A percentile compares a stretch with the other conserved stretches of the same genome.
phyloP scores from a whole-genome alignment of 2,113 vertebrate genomes.

The Natator depressus region DNA sequence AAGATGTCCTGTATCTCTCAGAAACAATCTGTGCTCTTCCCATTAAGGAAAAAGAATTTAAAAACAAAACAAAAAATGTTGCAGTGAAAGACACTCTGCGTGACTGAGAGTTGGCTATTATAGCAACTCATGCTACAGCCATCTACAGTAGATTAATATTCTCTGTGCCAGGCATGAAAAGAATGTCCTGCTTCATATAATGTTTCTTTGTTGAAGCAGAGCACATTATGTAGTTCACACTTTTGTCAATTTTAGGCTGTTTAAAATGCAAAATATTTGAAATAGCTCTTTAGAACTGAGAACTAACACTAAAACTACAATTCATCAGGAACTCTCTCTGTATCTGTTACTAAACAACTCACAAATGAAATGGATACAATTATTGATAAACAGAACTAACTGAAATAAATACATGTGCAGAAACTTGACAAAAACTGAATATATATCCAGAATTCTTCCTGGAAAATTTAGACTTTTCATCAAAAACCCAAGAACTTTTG shows the following conservation, averaged over 20 bases:
- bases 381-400: background rate
- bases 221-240: background rate
- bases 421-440: background rate
- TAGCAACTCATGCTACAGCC: fast-evolving
- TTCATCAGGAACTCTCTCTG: background rate
- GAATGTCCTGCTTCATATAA: background rate
- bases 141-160: background rate
- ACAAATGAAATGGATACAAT: background rate
- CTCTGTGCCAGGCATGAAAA: background rate
- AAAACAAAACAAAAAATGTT: constrained; percentile 17
- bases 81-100: background rate
- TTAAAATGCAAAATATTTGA: background rate
- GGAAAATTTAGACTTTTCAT: background rate
- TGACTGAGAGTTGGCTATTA: background rate
- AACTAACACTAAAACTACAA: background rate
- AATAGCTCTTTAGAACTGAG: background rate
- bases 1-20: background rate
- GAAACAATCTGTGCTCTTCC: background rate
- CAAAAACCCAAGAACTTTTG: background rate
- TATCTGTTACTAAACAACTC: background rate
- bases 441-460: background rate
- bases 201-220: background rate
- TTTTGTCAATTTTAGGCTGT: background rate
- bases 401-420: background rate
- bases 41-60: background rate